These are phyloP conservation scores for Hypena proboscidalis DNA, from an alignment of 2,888 invertebrate genomes.

Conservation along the genomic window DNA sequence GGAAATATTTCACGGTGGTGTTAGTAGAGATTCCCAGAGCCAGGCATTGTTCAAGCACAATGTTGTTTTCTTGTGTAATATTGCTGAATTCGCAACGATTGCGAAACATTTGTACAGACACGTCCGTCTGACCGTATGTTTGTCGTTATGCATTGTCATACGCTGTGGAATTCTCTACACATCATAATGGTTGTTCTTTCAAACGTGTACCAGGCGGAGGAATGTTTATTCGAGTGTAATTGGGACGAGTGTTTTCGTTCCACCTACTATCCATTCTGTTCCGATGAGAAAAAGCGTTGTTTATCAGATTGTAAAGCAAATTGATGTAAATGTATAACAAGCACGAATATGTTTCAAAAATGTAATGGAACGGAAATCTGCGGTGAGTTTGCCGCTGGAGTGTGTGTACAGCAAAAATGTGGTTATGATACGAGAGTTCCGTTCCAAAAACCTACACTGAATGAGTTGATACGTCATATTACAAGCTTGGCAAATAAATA, in stretches of 20 bases:
- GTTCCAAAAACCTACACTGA: conserved; percentile 10
- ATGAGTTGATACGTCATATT: conserved; percentile 9
- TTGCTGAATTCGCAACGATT: conserved; percentile 75
- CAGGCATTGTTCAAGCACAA: conserved; percentile 75
- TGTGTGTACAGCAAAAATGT: not conserved
- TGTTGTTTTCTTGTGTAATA: conserved; percentile 80
- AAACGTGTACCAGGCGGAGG: conserved; percentile 19
- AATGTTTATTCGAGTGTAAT: conserved; percentile 20
- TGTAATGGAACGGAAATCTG: not conserved
- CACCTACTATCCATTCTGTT: not conserved
- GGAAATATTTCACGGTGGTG: conserved; percentile 54
- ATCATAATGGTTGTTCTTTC: conserved; percentile 30
- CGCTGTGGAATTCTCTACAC: conserved; percentile 54
- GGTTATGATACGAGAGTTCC: conserved; percentile 6
- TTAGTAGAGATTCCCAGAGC: conserved; percentile 65
- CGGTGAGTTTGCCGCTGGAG: too few species aligned
- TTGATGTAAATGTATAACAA: not conserved
- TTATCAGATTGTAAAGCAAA: not conserved
- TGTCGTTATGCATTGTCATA: conserved; percentile 66
- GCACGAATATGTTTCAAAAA: not conserved
- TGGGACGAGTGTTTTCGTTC: conserved; percentile 7
- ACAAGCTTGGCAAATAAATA: conserved; percentile 9
- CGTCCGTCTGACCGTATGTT: conserved; percentile 64
- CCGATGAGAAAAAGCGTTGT: too few species aligned
- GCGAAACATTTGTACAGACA: conserved; percentile 65